Percentiles rank a stretch among this genome's conserved stretches.
Conservation (phyloP, 1,140 invertebrate genomes). For the Drosophila willistoni region DNA sequence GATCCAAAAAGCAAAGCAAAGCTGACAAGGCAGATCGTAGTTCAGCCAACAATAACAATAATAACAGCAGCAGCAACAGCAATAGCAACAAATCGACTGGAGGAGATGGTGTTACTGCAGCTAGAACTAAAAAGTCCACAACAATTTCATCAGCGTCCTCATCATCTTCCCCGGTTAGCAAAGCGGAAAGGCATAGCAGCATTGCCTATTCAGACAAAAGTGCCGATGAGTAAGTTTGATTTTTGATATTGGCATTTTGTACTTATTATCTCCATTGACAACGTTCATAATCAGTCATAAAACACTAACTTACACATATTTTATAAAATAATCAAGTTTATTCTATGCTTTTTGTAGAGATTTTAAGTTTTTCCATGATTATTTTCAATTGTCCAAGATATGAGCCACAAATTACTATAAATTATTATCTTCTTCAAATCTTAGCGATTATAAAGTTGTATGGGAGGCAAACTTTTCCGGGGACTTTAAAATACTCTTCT, state of each 20-base stretch:
- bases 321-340: neutral
- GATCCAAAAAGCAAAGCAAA: conserved; percentile 3
- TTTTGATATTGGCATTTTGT: conserved; percentile 6
- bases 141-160: conserved; percentile 62
- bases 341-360: neutral
- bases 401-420: neutral
- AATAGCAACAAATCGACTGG: conserved; percentile 23
- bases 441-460: too few species aligned
- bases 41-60: conserved; percentile 33
- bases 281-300: neutral
- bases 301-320: neutral
- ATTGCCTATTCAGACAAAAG: conserved; percentile 74
- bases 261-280: neutral
- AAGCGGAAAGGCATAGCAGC: conserved; percentile 61
- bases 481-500: too few species aligned
- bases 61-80: conserved; percentile 42
- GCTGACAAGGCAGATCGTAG: conserved; percentile 33
- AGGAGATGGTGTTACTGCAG: conserved; percentile 29
- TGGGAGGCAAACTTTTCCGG: too few species aligned
- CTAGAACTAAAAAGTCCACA: conserved; percentile 33
- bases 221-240: conserved; percentile 75
- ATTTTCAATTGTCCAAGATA: neutral
- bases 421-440: too few species aligned
- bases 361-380: neutral
- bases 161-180: conserved; percentile 54